Conservation (phyloP, 2,888 invertebrate genomes). For the Polydrusus cervinus region DNA sequence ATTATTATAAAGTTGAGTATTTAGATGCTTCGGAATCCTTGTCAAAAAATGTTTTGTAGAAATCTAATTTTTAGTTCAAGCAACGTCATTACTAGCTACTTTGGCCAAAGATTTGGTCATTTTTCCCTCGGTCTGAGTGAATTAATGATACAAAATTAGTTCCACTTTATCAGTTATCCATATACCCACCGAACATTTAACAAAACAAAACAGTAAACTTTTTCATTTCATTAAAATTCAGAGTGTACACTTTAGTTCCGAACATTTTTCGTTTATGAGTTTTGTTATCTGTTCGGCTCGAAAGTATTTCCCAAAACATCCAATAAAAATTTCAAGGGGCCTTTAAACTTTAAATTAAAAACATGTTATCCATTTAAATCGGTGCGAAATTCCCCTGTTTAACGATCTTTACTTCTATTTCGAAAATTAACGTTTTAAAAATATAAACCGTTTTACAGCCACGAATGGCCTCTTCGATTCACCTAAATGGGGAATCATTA, state of each 20-base stretch:
- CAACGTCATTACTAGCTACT: too few relatives aligned
- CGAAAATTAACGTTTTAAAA: slow-evolving; percentile 41
- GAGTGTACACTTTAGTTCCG: background rate
- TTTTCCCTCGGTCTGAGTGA: too few relatives aligned
- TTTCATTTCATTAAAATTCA: slow-evolving; percentile 5
- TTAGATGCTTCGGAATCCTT: too few relatives aligned
- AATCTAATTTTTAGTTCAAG: too few relatives aligned
- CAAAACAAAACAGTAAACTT: background rate
- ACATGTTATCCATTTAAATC: slow-evolving; percentile 41
- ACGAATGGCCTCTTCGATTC: background rate
- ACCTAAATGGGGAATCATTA: background rate
- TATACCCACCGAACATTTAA: too few relatives aligned
- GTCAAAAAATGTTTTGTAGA: too few relatives aligned
- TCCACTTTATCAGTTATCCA: too few relatives aligned
- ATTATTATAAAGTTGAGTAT: too few relatives aligned
- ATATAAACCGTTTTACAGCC: slow-evolving; percentile 22
- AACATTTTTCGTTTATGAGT: slow-evolving; percentile 22
- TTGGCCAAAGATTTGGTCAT: too few relatives aligned
- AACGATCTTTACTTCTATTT: slow-evolving; percentile 32
- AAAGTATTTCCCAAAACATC: background rate
- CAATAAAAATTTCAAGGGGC: slow-evolving; percentile 9
- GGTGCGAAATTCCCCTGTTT: slow-evolving; percentile 14
- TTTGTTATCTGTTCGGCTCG: slow-evolving; percentile 4
- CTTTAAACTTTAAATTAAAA: slow-evolving; percentile 30
- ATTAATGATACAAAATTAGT: too few relatives aligned